Base-by-base conservation (phyloP, 2,888 invertebrate species). In the Parnassius smintheus region DNA sequence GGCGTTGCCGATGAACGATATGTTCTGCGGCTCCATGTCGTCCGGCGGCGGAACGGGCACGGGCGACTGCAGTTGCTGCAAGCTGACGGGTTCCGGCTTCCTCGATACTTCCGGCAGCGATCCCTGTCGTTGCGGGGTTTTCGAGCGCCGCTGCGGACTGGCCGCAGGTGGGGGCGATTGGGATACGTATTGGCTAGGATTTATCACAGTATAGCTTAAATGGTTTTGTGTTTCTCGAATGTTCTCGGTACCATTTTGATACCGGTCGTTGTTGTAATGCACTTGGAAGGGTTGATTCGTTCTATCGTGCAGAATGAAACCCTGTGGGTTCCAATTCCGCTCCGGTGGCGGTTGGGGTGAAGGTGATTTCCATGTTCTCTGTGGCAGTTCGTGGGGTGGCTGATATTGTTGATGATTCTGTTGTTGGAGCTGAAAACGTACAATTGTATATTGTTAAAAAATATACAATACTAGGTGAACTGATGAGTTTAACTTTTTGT, bases 11-110 rank as follows among this genome's bases (percentile, higher is more conserved):
- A 97, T 97, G 79, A 98, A 98, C 61, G 97, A 97, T 76, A 98
- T 97, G 88, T 96, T 97, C 82, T 98, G 98, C 0, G 98, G 97
- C 75, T 97, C 97, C 97, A 98, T 97, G 78, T 97, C 97, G 79
- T 96, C 97, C 25, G 94, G 94, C 61, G 95, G 94, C 42, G 94
- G 95, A 12, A 94, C 93, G 94, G 95, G 94, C 55, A 94, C 92
- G 1, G 95, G 93, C 10, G 93, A 62, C 55, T 80, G 86, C 55
- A 93, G 83, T 73, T 93, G 93, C 71, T 93, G 93, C 66, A 93
- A 74, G 68, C 90, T 92, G 66, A 93, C 92, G 2, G 91, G 86
- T 9, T 87, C 84, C 10, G 82, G 71, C 8, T 80, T 72, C 7
- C 86, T 69, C 44, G 81, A 45, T 2, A 67, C 72, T 25, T 86